phyloP scores from a whole-genome alignment of 2,797 vertebrate species.

The Typhlichthys eigenmanni region DNA sequence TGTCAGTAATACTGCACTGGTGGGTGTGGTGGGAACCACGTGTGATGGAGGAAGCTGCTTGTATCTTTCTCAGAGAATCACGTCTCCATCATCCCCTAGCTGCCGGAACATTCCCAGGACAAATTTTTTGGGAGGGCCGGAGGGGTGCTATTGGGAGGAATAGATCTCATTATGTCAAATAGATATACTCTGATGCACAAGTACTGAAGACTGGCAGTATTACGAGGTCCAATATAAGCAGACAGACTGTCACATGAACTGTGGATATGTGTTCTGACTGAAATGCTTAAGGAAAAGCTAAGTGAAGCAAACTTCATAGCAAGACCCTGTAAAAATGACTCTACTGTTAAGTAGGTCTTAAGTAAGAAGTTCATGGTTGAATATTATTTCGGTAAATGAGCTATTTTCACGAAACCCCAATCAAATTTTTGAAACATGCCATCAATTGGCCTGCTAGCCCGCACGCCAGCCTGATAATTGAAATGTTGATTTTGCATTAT shows the following conservation, averaged over 20 bases:
- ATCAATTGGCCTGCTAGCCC: no score
- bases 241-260: not conserved
- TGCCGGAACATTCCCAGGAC: conserved; percentile 42
- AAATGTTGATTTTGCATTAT: no score
- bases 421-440: no score
- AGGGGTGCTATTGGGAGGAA: conserved; percentile 37
- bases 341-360: not conserved
- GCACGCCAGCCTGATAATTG: no score
- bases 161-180: conserved; percentile 26
- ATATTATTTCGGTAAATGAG: not conserved
- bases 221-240: not conserved
- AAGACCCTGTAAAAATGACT: not conserved
- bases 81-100: conserved; percentile 38
- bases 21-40: conserved; percentile 12
- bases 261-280: not conserved
- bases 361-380: not conserved
- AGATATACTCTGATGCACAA: conserved; percentile 5
- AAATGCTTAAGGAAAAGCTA: conserved; percentile 9
- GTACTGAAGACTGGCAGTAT: conserved; percentile 16
- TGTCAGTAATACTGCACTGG: not conserved
- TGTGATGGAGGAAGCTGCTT: conserved; percentile 21
- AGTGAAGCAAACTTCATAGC: not conserved
- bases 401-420: no score
- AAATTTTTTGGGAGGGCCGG: conserved; percentile 47
- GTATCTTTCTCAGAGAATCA: conserved; percentile 64